A percentile compares a stretch with the other conserved stretches of the same genome.
Conservation (phyloP, 1,140 invertebrate species). For the Cyclina sinensis region DNA sequence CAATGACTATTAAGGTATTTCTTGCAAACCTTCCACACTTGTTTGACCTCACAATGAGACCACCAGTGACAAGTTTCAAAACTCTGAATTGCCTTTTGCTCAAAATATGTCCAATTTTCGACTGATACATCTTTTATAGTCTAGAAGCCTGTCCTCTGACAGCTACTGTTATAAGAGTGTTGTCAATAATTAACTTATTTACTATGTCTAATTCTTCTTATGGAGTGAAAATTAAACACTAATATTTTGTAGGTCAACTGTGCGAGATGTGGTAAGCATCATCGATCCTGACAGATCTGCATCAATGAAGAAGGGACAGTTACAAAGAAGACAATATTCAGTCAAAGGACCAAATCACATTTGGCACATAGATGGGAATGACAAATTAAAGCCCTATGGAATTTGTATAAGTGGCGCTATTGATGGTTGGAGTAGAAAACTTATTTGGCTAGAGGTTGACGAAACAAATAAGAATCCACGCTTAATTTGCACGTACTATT, state of each 20-base stretch:
- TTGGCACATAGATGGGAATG: constrained; percentile 57
- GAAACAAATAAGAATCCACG: constrained; percentile 49
- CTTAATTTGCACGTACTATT: constrained; percentile 32
- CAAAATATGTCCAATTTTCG: too few species aligned
- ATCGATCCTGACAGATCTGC: constrained; percentile 36
- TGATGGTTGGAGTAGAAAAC: constrained; percentile 43
- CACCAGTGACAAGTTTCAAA: too few species aligned
- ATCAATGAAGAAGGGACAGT: neutral
- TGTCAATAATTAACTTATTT: too few species aligned
- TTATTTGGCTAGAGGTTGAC: constrained; percentile 48
- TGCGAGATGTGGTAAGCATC: neutral
- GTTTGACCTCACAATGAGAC: too few species aligned
- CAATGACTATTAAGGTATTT: too few species aligned
- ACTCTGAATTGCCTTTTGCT: too few species aligned
- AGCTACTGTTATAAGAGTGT: too few species aligned
- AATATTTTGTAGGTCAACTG: constrained; percentile 6
- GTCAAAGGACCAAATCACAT: constrained; percentile 38
- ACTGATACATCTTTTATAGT: too few species aligned
- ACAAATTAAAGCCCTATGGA: constrained; percentile 56
- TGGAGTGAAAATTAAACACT: too few species aligned
- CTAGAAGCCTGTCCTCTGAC: too few species aligned
- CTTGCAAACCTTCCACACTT: too few species aligned
- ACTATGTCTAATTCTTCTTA: too few species aligned
- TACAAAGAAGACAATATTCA: constrained; percentile 45
- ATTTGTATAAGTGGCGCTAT: constrained; percentile 51